A percentile compares a stretch with the other conserved stretches of the same genome.
phyloP scores from a whole-genome alignment of 2,797 vertebrate species.

The Enteromius radiatus region DNA sequence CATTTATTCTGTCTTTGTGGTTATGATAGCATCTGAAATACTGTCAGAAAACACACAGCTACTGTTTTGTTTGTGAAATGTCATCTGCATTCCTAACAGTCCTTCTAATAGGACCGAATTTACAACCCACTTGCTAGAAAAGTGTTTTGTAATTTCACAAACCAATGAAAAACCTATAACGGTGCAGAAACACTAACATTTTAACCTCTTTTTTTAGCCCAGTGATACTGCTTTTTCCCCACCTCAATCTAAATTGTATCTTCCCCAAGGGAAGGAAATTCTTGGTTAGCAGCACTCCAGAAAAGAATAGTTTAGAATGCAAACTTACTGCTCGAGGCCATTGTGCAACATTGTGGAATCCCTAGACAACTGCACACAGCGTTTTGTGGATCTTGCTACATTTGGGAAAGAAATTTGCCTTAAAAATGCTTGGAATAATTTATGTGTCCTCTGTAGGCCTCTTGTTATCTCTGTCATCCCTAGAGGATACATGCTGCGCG shows the following conservation, averaged over 20 bases:
- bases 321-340: constrained; percentile 1
- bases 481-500: constrained; percentile 9
- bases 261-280: constrained; percentile 28
- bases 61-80: constrained; percentile 15
- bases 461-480: constrained; percentile 42
- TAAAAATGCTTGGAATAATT: constrained; percentile 33
- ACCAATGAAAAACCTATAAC: not conserved
- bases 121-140: constrained; percentile 17
- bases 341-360: constrained; percentile 40
- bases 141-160: not conserved
- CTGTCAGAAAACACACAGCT: constrained; percentile 2
- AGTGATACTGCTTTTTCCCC: not conserved
- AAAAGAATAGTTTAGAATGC: constrained; percentile 22
- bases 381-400: constrained; percentile 23
- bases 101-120: not conserved
- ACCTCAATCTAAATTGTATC: not conserved
- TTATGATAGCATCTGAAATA: not conserved
- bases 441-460: constrained; percentile 38
- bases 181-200: not conserved
- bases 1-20: not conserved
- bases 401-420: constrained; percentile 34
- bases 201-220: not conserved
- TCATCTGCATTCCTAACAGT: constrained; percentile 31
- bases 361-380: constrained; percentile 23
- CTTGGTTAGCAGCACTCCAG: constrained; percentile 5